A percentile compares a stretch with the other conserved stretches of the same genome.
Evolutionary conservation across 2,888 invertebrate species (phyloP).

Genomic region (Phortica okadai): DNA sequence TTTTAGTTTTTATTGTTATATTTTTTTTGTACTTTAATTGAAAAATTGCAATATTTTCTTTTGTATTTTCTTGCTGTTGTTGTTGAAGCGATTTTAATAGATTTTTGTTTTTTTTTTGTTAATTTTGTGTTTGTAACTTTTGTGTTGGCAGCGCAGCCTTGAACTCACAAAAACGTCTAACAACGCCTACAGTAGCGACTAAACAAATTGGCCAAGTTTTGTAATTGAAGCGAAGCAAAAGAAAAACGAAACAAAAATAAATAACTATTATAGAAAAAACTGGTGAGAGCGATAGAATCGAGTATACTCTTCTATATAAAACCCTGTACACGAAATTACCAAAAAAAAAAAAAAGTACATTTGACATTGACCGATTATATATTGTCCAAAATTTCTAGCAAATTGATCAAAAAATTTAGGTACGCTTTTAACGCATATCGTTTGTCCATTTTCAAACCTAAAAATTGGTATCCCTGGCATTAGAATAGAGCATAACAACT

Average conservation of each 20-base stretch:
- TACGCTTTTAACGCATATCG: too few species aligned
- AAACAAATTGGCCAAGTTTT: slow-evolving; percentile 20
- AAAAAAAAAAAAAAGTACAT: too few species aligned
- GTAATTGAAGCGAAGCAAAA: not conserved
- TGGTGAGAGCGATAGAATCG: too few species aligned
- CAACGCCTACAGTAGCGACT: not conserved
- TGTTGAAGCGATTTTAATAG: not conserved
- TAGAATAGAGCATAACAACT: too few species aligned
- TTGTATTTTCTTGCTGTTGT: not conserved
- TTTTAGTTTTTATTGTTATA: slow-evolving; percentile 10
- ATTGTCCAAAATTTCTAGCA: too few species aligned
- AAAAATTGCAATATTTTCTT: not conserved
- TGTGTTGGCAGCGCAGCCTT: slow-evolving; percentile 2
- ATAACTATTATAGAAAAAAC: not conserved
- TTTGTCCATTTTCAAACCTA: too few species aligned
- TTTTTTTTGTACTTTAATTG: not conserved
- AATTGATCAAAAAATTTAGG: too few species aligned
- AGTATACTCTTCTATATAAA: too few species aligned
- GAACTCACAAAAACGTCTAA: not conserved
- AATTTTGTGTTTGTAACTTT: not conserved
- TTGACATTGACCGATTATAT: too few species aligned
- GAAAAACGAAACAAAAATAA: slow-evolving; percentile 1
- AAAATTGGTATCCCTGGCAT: too few species aligned
- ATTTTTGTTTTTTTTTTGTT: not conserved
- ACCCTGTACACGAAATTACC: too few species aligned